These are phyloP conservation scores for Heloderma charlesbogerti DNA, from an alignment of 2,113 vertebrate genomes.

Conservation along the genomic window DNA sequence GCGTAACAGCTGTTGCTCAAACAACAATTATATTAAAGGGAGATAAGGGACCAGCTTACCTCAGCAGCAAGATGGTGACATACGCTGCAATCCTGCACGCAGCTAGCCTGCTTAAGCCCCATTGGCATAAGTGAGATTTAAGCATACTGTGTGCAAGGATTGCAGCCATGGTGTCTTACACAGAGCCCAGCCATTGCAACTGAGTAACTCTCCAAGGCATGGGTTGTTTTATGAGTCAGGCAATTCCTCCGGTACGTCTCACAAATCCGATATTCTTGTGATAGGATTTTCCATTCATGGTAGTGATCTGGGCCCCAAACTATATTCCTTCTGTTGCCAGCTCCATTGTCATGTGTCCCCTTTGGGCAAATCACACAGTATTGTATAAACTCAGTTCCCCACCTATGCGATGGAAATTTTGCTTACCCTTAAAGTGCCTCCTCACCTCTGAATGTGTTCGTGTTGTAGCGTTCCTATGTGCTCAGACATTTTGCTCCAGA, in stretches of 20 bases:
- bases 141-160: neutral
- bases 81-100: neutral
- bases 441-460: neutral
- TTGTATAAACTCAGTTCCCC: neutral
- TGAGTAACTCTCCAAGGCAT: neutral
- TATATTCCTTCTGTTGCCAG: neutral
- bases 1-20: neutral
- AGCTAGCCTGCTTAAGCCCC: neutral
- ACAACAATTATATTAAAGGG: neutral
- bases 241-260: neutral
- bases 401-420: neutral
- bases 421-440: neutral
- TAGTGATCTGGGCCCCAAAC: neutral
- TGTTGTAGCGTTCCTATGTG: neutral
- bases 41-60: neutral
- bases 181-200: neutral
- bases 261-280: neutral
- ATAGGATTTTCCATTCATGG: neutral
- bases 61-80: neutral
- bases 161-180: neutral
- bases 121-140: neutral
- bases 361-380: neutral
- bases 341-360: neutral
- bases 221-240: neutral
- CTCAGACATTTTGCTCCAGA: neutral